These are phyloP conservation scores for Buathra laborator DNA, from an alignment of 2,888 invertebrate species.

Conservation along the genomic window DNA sequence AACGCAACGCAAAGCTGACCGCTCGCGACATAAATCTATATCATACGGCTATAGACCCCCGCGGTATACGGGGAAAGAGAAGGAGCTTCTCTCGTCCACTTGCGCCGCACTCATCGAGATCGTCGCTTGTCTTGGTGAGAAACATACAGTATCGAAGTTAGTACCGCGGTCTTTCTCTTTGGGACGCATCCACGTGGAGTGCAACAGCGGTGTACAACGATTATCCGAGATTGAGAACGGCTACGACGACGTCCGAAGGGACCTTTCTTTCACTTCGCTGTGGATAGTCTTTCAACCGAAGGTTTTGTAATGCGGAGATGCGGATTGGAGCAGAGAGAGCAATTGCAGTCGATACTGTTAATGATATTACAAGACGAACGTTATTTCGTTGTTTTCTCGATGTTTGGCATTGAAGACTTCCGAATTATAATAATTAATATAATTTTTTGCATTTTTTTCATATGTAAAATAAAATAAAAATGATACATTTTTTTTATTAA, in stretches of 20 bases:
- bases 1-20: slow-evolving; percentile 67
- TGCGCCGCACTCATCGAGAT: slow-evolving; percentile 9
- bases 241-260: slow-evolving; percentile 26
- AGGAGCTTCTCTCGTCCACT: slow-evolving; percentile 42
- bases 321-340: slow-evolving; percentile 29
- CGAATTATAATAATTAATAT: too few relatives aligned
- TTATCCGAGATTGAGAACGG: slow-evolving; percentile 22
- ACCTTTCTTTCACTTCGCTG: slow-evolving; percentile 22
- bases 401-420: too few relatives aligned
- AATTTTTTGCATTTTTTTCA: too few relatives aligned
- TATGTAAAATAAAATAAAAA: too few relatives aligned
- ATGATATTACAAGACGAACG: too few relatives aligned
- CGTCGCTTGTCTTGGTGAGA: slow-evolving; percentile 24
- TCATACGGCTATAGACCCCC: slow-evolving; percentile 69
- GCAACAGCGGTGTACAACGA: slow-evolving; percentile 31
- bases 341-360: not conserved
- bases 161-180: not conserved
- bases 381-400: too few relatives aligned
- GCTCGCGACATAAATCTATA: slow-evolving; percentile 79
- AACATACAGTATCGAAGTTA: slow-evolving; percentile 13
- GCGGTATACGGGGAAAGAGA: slow-evolving; percentile 25
- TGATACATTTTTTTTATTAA: not conserved
- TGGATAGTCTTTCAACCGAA: slow-evolving; percentile 3
- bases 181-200: not conserved
- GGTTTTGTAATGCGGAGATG: slow-evolving; percentile 5